These are phyloP conservation scores for Eriocheir sinensis DNA, from an alignment of 1,140 invertebrate species.

Conservation along the genomic window DNA sequence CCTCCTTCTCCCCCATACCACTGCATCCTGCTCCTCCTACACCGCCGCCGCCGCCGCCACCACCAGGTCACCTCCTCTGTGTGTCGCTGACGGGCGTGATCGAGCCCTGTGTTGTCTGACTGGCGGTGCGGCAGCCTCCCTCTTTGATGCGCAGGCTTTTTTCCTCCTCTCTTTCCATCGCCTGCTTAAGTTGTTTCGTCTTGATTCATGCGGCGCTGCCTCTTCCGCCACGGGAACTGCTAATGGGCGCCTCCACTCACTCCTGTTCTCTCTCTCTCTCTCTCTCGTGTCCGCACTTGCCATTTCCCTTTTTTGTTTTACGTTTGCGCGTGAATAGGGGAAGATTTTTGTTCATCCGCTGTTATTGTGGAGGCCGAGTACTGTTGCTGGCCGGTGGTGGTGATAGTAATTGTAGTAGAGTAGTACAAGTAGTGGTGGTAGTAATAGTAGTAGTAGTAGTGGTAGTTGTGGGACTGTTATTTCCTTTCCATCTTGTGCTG, in stretches of 20 bases:
- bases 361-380: background rate
- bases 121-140: constrained; percentile 5
- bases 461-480: background rate
- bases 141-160: background rate
- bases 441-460: too few relatives aligned
- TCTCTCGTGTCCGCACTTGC: too few relatives aligned
- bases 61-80: background rate
- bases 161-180: background rate
- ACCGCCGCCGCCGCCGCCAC: background rate
- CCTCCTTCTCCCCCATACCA: constrained; percentile 3
- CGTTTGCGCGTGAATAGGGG: background rate
- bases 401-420: too few relatives aligned
- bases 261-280: background rate
- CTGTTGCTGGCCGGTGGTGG: too few relatives aligned
- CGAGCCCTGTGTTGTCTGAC: background rate
- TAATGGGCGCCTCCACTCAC: background rate
- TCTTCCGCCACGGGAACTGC: background rate
- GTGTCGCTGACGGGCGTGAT: background rate
- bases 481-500: background rate
- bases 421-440: too few relatives aligned
- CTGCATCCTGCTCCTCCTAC: background rate
- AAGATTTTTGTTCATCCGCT: background rate
- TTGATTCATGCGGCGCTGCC: background rate
- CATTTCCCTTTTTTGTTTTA: background rate
- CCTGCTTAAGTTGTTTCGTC: background rate